These are phyloP conservation scores for Thaumatotibia leucotreta DNA, from an alignment of 1,140 invertebrate genomes.

Conservation along the genomic window DNA sequence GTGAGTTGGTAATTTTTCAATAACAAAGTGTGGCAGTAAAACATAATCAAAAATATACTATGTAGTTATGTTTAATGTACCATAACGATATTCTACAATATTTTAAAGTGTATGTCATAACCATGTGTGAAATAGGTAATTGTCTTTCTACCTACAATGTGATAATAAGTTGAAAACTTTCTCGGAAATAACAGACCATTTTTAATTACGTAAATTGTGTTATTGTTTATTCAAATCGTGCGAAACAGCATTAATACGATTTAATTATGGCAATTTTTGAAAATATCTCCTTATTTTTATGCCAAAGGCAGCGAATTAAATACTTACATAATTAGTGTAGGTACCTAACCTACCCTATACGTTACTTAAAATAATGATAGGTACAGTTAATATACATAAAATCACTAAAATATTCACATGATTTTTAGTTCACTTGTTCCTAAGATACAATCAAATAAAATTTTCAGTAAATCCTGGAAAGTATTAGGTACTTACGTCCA, in stretches of 20 bases:
- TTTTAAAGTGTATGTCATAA: neutral
- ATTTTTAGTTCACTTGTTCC: neutral
- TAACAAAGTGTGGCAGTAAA: neutral
- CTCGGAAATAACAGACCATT: neutral
- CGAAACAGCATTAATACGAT: neutral
- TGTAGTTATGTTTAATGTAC: too few species aligned
- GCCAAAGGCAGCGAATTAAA: neutral
- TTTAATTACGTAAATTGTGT: neutral
- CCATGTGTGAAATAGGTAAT: neutral
- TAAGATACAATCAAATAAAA: neutral
- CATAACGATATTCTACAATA: neutral
- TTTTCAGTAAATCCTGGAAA: too few species aligned
- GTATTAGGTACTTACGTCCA: too few species aligned
- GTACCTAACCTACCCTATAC: too few species aligned
- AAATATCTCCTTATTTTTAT: neutral
- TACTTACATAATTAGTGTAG: too few species aligned
- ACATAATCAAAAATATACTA: neutral
- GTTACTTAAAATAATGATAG: too few species aligned
- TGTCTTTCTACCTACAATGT: neutral
- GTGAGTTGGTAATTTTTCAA: conserved; percentile 34
- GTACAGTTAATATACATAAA: neutral
- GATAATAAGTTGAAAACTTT: too few species aligned
- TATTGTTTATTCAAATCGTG: neutral
- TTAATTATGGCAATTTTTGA: neutral
- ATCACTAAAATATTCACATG: neutral